Evolutionary conservation across 1,140 invertebrate species (phyloP).

Genomic region (fruit fly (Drosophila melanogaster)): DNA sequence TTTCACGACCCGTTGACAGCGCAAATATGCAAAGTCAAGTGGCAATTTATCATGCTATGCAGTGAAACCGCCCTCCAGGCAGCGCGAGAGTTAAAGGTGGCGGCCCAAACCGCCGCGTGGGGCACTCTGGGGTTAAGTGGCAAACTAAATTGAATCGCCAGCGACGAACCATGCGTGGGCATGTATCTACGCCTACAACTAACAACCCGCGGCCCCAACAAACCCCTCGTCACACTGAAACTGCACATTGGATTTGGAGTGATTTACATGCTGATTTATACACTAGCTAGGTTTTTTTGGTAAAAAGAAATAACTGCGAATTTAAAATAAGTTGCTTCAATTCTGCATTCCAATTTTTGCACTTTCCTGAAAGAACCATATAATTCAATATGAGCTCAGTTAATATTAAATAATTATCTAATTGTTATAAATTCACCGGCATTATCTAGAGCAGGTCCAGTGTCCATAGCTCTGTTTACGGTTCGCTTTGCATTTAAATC

Average conservation of each 20-base stretch:
- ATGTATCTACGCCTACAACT: slow-evolving; percentile 58
- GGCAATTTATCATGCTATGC: slow-evolving; percentile 76
- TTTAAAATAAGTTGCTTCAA: background rate
- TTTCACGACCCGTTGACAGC: slow-evolving; percentile 53
- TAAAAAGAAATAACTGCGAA: no score
- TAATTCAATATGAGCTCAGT: background rate
- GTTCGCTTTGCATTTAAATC: slow-evolving; percentile 60
- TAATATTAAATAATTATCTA: background rate
- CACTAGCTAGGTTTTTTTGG: background rate
- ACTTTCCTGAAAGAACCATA: background rate
- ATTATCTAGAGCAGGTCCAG: background rate
- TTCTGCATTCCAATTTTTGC: background rate
- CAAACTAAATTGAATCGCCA: slow-evolving; percentile 72
- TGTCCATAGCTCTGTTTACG: slow-evolving; percentile 17
- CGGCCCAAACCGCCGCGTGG: slow-evolving; percentile 3
- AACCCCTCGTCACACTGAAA: background rate
- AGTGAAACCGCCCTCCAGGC: slow-evolving; percentile 19
- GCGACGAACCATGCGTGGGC: slow-evolving; percentile 51
- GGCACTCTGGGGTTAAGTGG: slow-evolving; percentile 69
- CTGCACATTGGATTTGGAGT: slow-evolving; percentile 5
- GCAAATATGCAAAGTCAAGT: slow-evolving; percentile 81
- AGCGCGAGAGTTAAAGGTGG: slow-evolving; percentile 20
- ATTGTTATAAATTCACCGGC: slow-evolving; percentile 3
- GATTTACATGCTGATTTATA: background rate
- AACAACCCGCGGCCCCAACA: slow-evolving; percentile 7